Percentiles rank a stretch among this genome's conserved stretches.
Conservation (phyloP, 1,140 invertebrate species). For the Amyelois transitella region DNA sequence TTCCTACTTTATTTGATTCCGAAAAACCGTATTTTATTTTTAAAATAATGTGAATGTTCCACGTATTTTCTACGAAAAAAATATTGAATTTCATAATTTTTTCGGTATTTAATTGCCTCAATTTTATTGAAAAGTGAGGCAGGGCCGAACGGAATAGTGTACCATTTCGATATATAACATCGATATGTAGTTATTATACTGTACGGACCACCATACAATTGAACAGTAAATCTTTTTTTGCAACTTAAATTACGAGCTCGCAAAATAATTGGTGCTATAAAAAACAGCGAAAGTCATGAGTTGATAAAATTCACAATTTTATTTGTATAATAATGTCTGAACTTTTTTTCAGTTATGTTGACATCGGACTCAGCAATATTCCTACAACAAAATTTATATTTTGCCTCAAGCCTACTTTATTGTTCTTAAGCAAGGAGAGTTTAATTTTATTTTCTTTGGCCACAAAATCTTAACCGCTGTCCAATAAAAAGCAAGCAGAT, state of each 20-base stretch:
- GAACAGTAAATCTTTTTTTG: too few species aligned
- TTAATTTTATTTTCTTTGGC: constrained; percentile 5
- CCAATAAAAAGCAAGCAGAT: constrained; percentile 1
- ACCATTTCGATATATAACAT: too few species aligned
- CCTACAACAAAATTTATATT: constrained; percentile 1
- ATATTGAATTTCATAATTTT: too few species aligned
- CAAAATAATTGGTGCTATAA: too few species aligned
- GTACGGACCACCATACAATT: too few species aligned
- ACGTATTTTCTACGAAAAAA: too few species aligned
- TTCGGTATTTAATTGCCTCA: neutral
- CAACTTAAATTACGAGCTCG: too few species aligned
- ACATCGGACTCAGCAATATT: neutral
- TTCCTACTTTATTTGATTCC: too few species aligned
- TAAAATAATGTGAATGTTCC: too few species aligned
- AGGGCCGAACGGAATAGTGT: neutral
- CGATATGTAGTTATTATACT: too few species aligned
- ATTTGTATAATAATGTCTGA: neutral
- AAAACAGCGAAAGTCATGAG: neutral
- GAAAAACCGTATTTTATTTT: too few species aligned
- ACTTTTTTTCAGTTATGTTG: neutral
- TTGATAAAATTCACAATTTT: neutral
- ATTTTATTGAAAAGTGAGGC: neutral
- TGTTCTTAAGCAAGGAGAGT: neutral
- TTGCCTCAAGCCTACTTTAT: constrained; percentile 4
- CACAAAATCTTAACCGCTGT: constrained; percentile 4